phyloP scores from a whole-genome alignment of 2,888 invertebrate species.

The Pristionchus entomophagus region DNA sequence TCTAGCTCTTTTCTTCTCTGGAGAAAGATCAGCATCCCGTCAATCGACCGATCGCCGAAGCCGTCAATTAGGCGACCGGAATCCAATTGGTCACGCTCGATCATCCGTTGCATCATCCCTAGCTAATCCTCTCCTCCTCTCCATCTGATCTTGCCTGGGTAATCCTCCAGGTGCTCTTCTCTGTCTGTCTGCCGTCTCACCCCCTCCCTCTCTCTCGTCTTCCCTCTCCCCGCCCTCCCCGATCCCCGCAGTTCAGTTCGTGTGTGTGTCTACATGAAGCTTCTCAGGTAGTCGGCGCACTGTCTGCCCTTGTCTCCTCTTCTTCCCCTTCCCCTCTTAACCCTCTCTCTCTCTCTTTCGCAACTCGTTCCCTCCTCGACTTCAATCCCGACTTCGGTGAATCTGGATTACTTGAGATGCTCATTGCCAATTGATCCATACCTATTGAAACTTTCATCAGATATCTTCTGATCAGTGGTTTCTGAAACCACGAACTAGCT shows the following conservation, averaged over 20 bases:
- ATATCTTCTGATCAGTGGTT: no score
- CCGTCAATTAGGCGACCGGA: not conserved
- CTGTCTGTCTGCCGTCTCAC: not conserved
- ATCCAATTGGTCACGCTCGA: not conserved
- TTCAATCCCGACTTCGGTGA: not conserved
- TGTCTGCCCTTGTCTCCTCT: slow-evolving; percentile 2
- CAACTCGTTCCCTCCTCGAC: not conserved
- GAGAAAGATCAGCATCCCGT: no score
- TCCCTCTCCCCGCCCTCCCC: not conserved
- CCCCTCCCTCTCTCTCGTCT: not conserved
- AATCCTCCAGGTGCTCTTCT: not conserved
- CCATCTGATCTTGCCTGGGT: not conserved
- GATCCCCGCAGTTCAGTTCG: not conserved
- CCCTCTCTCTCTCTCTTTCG: not conserved
- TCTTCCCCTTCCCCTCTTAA: not conserved
- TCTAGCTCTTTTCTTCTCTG: not conserved
- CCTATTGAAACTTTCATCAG: no score
- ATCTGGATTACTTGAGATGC: no score
- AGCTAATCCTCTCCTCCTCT: not conserved
- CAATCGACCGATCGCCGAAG: not conserved
- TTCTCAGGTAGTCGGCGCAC: slow-evolving; percentile 41
- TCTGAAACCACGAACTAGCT: no score
- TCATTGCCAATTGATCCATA: no score
- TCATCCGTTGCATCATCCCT: slow-evolving; percentile 25
- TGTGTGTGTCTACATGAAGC: slow-evolving; percentile 40